These are phyloP conservation scores for Siphlonurus alternatus DNA, from an alignment of 2,888 invertebrate genomes.

Conservation along the genomic window DNA sequence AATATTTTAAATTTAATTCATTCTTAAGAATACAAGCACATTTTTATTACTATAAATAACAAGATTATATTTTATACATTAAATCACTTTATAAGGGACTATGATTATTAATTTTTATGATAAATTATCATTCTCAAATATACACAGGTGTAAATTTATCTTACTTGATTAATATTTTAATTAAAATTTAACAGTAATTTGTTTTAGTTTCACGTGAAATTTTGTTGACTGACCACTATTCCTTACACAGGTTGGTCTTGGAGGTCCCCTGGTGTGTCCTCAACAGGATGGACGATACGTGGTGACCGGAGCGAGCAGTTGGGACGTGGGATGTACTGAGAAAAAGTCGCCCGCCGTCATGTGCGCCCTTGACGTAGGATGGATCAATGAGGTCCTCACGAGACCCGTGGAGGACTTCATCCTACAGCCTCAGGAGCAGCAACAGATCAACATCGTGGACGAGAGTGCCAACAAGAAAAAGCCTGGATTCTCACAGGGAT, in stretches of 20 bases:
- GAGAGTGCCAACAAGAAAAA: constrained; percentile 16
- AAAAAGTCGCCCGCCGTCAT: constrained; percentile 27
- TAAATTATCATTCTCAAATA: no score
- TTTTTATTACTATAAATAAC: no score
- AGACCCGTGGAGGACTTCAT: constrained; percentile 23
- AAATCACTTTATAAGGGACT: no score
- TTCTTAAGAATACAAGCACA: no score
- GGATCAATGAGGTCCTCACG: constrained; percentile 26
- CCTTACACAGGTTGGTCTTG: constrained; percentile 47
- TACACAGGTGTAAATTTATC: no score
- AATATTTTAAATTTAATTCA: no score
- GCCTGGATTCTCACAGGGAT: constrained; percentile 10
- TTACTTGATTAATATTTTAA: no score
- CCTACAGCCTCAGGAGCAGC: constrained; percentile 4
- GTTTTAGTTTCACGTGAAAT: no score
- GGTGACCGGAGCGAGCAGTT: constrained; percentile 56
- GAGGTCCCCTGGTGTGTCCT: constrained; percentile 66
- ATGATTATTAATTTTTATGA: no score
- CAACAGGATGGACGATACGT: constrained; percentile 48
- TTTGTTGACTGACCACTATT: no score
- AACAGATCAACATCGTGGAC: constrained; percentile 25
- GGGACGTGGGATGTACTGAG: constrained; percentile 48
- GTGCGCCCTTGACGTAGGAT: constrained; percentile 27
- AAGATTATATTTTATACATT: no score
- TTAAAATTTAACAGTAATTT: no score